Base-by-base conservation (phyloP, 2,888 invertebrate species). In the Gandaritis pyraliata region DNA sequence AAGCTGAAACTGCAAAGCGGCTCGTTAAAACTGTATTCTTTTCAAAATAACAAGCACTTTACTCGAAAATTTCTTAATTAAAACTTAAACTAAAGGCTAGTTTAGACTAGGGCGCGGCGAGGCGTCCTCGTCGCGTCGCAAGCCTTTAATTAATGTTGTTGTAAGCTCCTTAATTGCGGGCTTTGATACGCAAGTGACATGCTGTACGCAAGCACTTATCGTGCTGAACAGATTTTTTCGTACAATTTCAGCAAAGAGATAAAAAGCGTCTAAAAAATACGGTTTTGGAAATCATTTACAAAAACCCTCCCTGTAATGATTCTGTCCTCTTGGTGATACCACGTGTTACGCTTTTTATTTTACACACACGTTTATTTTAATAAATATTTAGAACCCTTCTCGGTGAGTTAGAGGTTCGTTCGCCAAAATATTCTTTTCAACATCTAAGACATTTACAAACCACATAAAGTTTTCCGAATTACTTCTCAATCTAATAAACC, bases 141-240 rank as follows among this genome's bases (percentile, higher is more conserved):
- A 82, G 80, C 74, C 79, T 82, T 82, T 89, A 87, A 89, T 89
- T 88, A 90, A 88, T 85, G 86, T 88, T 85, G 87, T 88, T 87
- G 85, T 83, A 58, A 79, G 79, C 75, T 77, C 77, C 80, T 82
- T 88, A 88, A 88, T 88, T 90, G 87, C 88, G 75, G 80, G 78
- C 87, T 87, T 86, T 86, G 82, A 82, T 50, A 58, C 46, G 62
- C 53, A 58, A 62, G 49, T 57, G 50, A 53, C 30, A 49, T 45
- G 39, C 53, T 38, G 38, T 52, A 52, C 46, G 18, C 33, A 45
- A 58, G 15, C 47, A 51, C 50, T 10, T 30, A 15, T 8, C 29
- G 39, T 46, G 51, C 8, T 6, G 23, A 53, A 16, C 18, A 46
- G 13, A 46, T 54, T 54, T 33, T 38, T n/a, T 38, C 23, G 18